Conservation (phyloP, 2,888 invertebrate genomes). For the Diarsia brunnea region DNA sequence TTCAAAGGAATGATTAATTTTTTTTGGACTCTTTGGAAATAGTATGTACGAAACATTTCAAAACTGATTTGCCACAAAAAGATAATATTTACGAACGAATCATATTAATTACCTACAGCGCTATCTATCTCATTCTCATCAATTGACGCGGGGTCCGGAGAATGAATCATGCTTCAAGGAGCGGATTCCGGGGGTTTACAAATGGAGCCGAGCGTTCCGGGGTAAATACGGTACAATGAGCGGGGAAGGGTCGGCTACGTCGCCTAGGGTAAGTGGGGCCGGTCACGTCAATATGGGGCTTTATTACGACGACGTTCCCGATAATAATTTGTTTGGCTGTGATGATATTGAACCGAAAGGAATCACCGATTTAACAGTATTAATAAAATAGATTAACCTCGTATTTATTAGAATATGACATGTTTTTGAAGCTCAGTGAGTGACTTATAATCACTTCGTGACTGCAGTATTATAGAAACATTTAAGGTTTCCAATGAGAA, state of each 20-base stretch:
- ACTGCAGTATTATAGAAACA: slow-evolving; percentile 36
- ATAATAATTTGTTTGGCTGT: slow-evolving; percentile 86
- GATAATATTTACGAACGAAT: background rate
- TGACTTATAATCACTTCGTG: slow-evolving; percentile 27
- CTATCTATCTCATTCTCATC: slow-evolving; percentile 82
- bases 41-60: background rate
- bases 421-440: slow-evolving; percentile 1
- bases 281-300: slow-evolving; percentile 89
- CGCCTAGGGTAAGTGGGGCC: slow-evolving; percentile 89
- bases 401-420: slow-evolving; percentile 1
- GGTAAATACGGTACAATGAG: slow-evolving; percentile 89
- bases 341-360: slow-evolving; percentile 70
- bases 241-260: slow-evolving; percentile 87
- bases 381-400: slow-evolving; percentile 42
- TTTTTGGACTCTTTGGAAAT: background rate
- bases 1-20: background rate
- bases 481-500: slow-evolving; percentile 64
- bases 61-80: background rate
- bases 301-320: slow-evolving; percentile 85
- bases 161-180: slow-evolving; percentile 90
- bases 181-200: slow-evolving; percentile 89
- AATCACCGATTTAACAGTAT: slow-evolving; percentile 42
- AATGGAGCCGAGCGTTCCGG: slow-evolving; percentile 89
- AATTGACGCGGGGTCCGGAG: slow-evolving; percentile 84
- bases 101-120: slow-evolving; percentile 62